These are phyloP conservation scores for Pterostichus niger DNA, from an alignment of 2,888 invertebrate species.

Conservation along the genomic window DNA sequence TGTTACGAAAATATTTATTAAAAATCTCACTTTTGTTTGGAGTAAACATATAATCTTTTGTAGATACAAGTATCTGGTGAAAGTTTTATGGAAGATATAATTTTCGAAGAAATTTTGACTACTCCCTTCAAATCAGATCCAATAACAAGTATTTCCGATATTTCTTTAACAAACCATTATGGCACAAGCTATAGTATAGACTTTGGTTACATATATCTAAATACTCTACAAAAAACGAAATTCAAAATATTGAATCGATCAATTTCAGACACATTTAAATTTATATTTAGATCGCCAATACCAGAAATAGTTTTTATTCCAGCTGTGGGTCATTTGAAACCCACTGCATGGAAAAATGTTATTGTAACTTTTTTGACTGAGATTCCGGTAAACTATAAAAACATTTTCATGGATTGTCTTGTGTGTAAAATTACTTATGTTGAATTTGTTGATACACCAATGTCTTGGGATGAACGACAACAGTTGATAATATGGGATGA, in stretches of 20 bases:
- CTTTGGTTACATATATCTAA: conserved; percentile 75
- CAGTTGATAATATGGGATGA: conserved; percentile 73
- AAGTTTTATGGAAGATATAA: conserved; percentile 76
- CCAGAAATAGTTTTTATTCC: conserved; percentile 78
- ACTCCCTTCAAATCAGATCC: not conserved
- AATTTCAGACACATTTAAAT: conserved; percentile 73
- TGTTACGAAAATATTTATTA: too few species aligned
- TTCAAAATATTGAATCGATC: conserved; percentile 77
- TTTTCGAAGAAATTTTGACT: conserved; percentile 73
- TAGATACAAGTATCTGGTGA: conserved; percentile 75
- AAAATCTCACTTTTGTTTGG: not conserved
- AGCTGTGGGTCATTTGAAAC: conserved; percentile 76
- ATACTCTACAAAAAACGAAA: conserved; percentile 73
- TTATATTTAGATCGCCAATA: conserved; percentile 74
- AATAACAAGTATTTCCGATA: conserved; percentile 39
- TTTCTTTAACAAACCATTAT: not conserved
- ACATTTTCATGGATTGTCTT: conserved; percentile 69
- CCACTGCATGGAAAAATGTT: conserved; percentile 77
- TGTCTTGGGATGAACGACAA: conserved; percentile 77
- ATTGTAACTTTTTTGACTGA: conserved; percentile 78
- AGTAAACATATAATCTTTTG: not conserved
- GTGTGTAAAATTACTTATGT: conserved; percentile 72
- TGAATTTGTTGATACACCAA: conserved; percentile 68
- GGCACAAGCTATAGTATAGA: conserved; percentile 73
- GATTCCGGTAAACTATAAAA: conserved; percentile 73